Evolutionary conservation across 2,797 vertebrate species (phyloP).

Genomic region (Gallinago stenura): DNA sequence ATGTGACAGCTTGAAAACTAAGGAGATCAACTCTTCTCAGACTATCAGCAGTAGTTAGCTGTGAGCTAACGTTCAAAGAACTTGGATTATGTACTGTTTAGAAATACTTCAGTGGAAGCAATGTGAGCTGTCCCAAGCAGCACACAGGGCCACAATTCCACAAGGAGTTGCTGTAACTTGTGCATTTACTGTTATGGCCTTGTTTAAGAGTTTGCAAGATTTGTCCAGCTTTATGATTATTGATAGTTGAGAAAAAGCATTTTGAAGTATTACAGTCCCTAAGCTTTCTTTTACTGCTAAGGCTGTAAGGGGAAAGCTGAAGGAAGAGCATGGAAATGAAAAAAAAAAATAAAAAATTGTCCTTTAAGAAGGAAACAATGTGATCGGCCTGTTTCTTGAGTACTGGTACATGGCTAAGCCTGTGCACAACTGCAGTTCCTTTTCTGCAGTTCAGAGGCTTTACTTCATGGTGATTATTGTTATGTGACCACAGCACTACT

Average conservation of each 20-base stretch:
- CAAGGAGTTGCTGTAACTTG: neutral
- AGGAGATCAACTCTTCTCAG: neutral
- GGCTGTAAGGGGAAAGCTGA: neutral
- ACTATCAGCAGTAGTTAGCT: neutral
- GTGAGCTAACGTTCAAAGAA: neutral
- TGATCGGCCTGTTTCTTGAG: neutral
- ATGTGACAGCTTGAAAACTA: neutral
- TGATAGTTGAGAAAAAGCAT: neutral
- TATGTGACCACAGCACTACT: neutral
- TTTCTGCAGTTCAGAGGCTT: neutral
- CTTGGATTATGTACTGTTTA: neutral
- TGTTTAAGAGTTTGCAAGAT: neutral
- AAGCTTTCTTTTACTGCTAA: neutral
- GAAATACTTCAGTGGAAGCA: neutral
- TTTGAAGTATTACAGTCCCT: neutral
- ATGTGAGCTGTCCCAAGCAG: neutral
- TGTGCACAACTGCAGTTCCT: neutral
- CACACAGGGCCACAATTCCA: rapidly evolving
- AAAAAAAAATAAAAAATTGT: neutral
- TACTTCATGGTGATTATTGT: neutral
- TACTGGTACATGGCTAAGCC: neutral
- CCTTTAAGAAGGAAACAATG: neutral
- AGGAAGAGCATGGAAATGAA: neutral
- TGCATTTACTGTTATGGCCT: neutral
- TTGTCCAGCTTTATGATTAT: conserved; percentile 12